Evolutionary conservation across 2,888 invertebrate species (phyloP), one percentile per base, ranked within the genome.

Genomic region (Stenichneumon culpator): DNA sequence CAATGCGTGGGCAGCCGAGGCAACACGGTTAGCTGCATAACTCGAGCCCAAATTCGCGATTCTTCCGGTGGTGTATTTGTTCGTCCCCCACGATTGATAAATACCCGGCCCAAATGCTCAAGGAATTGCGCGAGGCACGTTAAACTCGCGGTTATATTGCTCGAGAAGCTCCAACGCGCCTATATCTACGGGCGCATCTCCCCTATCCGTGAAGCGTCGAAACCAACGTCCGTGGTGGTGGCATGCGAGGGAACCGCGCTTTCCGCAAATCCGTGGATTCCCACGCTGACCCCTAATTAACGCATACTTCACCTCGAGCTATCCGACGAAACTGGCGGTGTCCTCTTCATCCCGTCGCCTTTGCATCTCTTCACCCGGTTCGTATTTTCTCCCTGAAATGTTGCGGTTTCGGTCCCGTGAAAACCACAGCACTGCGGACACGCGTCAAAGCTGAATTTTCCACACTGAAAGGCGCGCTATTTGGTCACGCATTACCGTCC

Each of bases 261-360:
- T 85, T 86, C 91, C 90, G 84, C 92, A 89, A 92, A 92, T 92
- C 92, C 91, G 88, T 89, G 90, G 91, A 92, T 92, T 92, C 89
- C 90, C 88, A 86, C 87, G 87, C 89, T 88, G 89, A 90, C 86
- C 91, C 89, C 90, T 93, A 93, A 93, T 93, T 93, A 92, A 90
- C 90, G 92, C 92, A 91, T 92, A 92, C 91, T 92, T 91, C 89
- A 86, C 84, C 79, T 36, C 52, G 16, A 78, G 73, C 80, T 63
- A 28, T 52, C 72, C 6, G 60, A 72, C 84, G 63, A 80, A 80
- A 83, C 44, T 65, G 16, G 68, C n/a, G 44, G 22, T 72, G 78
- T 39, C 25, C 54, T 54, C 44, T 54, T 70, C 22, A 57, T 16
- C 70, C 39, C 44, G 16, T 65, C n/a, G 25, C 67, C 72, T 67